A percentile compares a stretch with the other conserved stretches of the same genome.
Evolutionary conservation across 1,140 invertebrate species (phyloP).

Genomic region (Saxidomus purpurata): DNA sequence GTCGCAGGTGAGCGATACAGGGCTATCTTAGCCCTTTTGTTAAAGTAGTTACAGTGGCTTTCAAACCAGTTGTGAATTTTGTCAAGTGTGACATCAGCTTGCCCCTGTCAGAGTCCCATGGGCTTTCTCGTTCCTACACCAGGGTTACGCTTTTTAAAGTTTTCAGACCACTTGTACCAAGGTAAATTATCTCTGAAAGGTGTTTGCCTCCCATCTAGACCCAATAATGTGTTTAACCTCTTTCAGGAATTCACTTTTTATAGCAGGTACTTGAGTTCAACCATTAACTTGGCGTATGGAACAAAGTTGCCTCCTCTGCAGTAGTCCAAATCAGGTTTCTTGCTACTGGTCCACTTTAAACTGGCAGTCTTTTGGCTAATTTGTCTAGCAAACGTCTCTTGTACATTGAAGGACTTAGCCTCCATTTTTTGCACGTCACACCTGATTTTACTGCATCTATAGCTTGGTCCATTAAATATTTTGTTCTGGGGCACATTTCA

Average conservation of each 20-base stretch:
- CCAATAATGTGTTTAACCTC: neutral
- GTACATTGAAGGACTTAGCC: no score
- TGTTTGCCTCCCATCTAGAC: neutral
- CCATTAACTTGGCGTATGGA: neutral
- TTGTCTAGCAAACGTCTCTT: neutral
- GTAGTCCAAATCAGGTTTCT: neutral
- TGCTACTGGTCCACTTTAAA: neutral
- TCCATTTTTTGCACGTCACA: no score
- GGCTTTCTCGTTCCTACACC: neutral
- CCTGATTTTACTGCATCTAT: no score
- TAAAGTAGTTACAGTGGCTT: neutral
- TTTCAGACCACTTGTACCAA: neutral
- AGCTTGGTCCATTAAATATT: no score
- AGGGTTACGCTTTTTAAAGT: neutral
- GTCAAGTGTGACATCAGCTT: neutral
- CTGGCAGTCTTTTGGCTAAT: neutral
- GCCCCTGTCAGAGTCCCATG: neutral
- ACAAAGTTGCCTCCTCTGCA: slow-evolving; percentile 14
- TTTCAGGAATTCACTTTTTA: neutral
- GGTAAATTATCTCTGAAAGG: neutral
- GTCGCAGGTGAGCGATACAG: no score
- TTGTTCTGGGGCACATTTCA: no score
- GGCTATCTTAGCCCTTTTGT: no score
- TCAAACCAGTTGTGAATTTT: neutral
- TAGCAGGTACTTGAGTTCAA: neutral